These are phyloP conservation scores for Ctenochaetus hawaiiensis DNA, from an alignment of 2,797 vertebrate species.

Conservation along the genomic window DNA sequence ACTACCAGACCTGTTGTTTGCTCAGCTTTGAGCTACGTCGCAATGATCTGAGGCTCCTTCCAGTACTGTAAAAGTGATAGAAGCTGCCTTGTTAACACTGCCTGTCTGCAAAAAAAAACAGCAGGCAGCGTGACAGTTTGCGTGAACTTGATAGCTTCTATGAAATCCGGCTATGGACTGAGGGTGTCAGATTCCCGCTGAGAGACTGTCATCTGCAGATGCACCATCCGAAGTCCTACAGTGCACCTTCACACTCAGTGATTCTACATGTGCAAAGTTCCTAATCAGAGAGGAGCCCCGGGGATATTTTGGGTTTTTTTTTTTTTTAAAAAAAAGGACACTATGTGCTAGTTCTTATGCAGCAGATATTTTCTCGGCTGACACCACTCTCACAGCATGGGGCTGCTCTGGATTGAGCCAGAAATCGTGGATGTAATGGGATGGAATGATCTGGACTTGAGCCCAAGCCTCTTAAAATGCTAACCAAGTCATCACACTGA, in stretches of 20 bases:
- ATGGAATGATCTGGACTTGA: conserved; percentile 62
- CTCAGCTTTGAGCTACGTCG: conserved; percentile 5
- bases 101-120: conserved; percentile 9
- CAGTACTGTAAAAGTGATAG: conserved; percentile 13
- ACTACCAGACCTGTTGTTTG: conserved; percentile 31
- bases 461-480: conserved; percentile 68
- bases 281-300: conserved; percentile 21
- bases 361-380: conserved; percentile 44
- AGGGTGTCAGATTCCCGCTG: conserved; percentile 44
- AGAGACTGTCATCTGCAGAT: conserved; percentile 48
- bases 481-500: conserved; percentile 48
- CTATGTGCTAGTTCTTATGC: conserved; percentile 25
- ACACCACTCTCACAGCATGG: conserved; percentile 50
- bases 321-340: conserved; percentile 20
- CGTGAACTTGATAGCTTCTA: conserved; percentile 1
- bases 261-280: conserved; percentile 25
- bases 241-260: conserved; percentile 44
- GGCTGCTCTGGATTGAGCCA: conserved; percentile 45
- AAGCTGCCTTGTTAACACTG: conserved; percentile 19
- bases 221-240: conserved; percentile 18
- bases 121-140: conserved; percentile 10
- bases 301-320: conserved; percentile 20
- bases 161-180: conserved; percentile 15
- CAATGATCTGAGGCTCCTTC: conserved; percentile 7
- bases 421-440: conserved; percentile 56